A percentile compares a stretch with the other conserved stretches of the same genome.
Conservation (phyloP, 2,113 vertebrate genomes). For the Mellivora capensis region DNA sequence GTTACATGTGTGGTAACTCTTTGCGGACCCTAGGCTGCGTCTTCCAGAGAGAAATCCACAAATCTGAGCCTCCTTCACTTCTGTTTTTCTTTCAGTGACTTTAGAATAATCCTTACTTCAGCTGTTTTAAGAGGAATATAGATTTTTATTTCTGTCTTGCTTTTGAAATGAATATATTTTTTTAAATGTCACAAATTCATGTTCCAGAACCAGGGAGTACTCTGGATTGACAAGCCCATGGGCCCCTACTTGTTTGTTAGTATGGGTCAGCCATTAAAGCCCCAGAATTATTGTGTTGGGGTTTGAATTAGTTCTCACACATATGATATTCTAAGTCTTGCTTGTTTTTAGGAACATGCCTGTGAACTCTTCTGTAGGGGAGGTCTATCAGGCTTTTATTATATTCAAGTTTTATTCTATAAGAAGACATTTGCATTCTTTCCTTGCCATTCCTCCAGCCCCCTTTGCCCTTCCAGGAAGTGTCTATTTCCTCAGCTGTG, state of each 20-base stretch:
- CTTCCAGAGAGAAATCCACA: not conserved
- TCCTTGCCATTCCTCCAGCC: not conserved
- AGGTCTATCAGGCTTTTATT: not conserved
- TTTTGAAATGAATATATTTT: slow-evolving; percentile 13
- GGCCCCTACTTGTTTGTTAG: not conserved
- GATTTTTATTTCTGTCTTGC: slow-evolving; percentile 30
- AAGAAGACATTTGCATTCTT: not conserved
- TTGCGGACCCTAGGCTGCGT: not conserved
- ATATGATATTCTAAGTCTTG: not conserved
- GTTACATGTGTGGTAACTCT: not conserved
- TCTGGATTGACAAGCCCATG: not conserved
- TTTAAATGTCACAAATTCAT: not conserved
- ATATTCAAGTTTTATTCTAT: not conserved
- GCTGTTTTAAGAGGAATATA: slow-evolving; percentile 29
- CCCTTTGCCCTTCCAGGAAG: not conserved
- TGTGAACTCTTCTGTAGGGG: not conserved
- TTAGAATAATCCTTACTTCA: slow-evolving; percentile 19
- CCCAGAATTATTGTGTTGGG: not conserved
- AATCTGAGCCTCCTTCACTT: slow-evolving; percentile 25
- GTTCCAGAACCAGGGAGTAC: not conserved
- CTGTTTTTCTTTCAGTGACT: slow-evolving; percentile 18
- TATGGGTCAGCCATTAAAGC: not conserved
- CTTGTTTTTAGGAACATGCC: not conserved
- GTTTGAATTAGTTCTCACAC: slow-evolving; percentile 2
- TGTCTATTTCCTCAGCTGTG: not conserved